These are phyloP conservation scores for Drosophila borborema DNA, from an alignment of 2,888 invertebrate species.

Conservation along the genomic window DNA sequence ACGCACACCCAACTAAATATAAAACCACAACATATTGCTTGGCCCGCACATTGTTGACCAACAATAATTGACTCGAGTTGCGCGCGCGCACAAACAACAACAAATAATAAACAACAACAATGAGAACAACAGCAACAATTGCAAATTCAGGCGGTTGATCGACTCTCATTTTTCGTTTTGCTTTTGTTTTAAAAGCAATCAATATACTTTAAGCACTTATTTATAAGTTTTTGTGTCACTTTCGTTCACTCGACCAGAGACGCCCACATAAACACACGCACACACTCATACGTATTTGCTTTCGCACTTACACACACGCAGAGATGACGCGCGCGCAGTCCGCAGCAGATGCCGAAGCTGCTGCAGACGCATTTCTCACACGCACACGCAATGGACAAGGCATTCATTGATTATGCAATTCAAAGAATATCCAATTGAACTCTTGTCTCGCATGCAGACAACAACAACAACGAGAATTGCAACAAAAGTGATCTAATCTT, in stretches of 20 bases:
- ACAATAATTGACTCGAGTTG: conserved; percentile 13
- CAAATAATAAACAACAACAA: conserved; percentile 21
- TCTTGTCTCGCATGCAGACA: conserved; percentile 15
- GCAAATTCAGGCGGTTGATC: conserved; percentile 29
- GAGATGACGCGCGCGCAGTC: conserved; percentile 60
- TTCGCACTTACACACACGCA: conserved; percentile 11
- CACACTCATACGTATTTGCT: conserved; percentile 7
- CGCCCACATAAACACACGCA: conserved; percentile 40
- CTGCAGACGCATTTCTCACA: conserved; percentile 57
- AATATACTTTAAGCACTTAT: conserved; percentile 39
- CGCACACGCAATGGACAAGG: conserved; percentile 51
- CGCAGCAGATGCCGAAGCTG: conserved; percentile 23
- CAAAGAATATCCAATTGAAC: conserved; percentile 30
- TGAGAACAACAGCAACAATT: conserved; percentile 23
- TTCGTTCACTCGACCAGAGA: conserved; percentile 34
- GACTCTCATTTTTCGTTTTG: neutral
- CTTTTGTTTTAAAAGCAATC: conserved; percentile 23
- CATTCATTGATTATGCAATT: conserved; percentile 62
- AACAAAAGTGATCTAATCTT: conserved; percentile 60
- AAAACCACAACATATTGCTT: conserved; percentile 26
- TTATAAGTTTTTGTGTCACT: conserved; percentile 50
- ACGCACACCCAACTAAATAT: neutral
- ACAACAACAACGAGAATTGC: conserved; percentile 13
- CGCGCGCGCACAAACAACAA: conserved; percentile 43
- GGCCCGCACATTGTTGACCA: conserved; percentile 37